Conservation (phyloP, 2,113 vertebrate genomes). For the Paralichthys olivaceus region DNA sequence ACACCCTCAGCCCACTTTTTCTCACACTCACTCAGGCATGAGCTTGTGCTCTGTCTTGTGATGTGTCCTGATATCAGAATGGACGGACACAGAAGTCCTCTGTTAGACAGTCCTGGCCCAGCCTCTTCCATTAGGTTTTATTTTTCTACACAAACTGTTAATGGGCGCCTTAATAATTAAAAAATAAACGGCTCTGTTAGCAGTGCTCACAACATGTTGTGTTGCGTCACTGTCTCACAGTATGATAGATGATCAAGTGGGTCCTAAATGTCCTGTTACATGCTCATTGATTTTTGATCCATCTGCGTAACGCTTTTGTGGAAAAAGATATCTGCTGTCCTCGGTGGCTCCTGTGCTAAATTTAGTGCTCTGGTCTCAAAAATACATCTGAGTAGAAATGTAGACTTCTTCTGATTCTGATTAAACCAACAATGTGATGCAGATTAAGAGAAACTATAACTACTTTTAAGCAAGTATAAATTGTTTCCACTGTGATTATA, state of each 20-base stretch:
- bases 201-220: background rate
- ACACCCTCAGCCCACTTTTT: constrained; percentile 22
- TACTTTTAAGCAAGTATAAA: no score
- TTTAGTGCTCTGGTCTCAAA: constrained; percentile 2
- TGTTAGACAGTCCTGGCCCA: constrained; percentile 20
- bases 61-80: constrained; percentile 56
- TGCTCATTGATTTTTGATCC: constrained; percentile 37
- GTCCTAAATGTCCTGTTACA: background rate
- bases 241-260: constrained; percentile 3
- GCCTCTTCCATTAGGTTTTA: background rate
- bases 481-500: no score
- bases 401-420: background rate
- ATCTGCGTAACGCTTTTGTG: constrained; percentile 8
- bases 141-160: background rate
- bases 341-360: constrained; percentile 22
- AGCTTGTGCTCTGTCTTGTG: constrained; percentile 65
- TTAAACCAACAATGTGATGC: background rate
- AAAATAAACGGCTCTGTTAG: background rate
- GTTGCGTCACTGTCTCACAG: background rate
- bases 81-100: constrained; percentile 52
- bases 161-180: background rate
- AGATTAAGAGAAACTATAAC: background rate
- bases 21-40: constrained; percentile 49
- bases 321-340: constrained; percentile 19
- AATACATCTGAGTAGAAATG: background rate